phyloP scores from a whole-genome alignment of 2,888 invertebrate species.

The Drosophila formosana region DNA sequence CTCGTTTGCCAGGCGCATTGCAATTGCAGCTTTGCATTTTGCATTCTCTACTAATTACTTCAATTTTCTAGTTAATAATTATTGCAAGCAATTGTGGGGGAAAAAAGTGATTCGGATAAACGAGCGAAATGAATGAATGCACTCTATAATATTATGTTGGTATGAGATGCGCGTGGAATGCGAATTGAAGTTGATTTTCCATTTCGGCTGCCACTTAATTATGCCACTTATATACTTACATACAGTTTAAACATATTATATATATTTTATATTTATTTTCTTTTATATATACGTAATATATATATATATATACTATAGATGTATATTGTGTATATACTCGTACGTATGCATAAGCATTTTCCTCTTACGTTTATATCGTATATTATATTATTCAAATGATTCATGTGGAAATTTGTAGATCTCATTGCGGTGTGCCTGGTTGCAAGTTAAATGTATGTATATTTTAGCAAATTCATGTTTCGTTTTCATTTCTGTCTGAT shows the following conservation, averaged over 20 bases:
- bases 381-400: constrained; percentile 44
- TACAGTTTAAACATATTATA: constrained; percentile 76
- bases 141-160: constrained; percentile 11
- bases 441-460: constrained; percentile 59
- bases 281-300: constrained; percentile 23
- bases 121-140: constrained; percentile 30
- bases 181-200: constrained; percentile 43
- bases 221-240: constrained; percentile 79
- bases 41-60: constrained; percentile 47
- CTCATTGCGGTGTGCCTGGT: constrained; percentile 64
- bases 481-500: constrained; percentile 26
- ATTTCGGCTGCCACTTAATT: constrained; percentile 68
- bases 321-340: constrained; percentile 24
- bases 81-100: constrained; percentile 57
- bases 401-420: constrained; percentile 65
- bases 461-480: constrained; percentile 58
- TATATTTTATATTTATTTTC: constrained; percentile 35
- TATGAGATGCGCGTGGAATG: constrained; percentile 32
- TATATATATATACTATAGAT: constrained; percentile 23
- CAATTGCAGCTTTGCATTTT: constrained; percentile 5
- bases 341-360: constrained; percentile 52
- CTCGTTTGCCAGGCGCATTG: constrained; percentile 34
- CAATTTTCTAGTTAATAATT: constrained; percentile 62
- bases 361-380: constrained; percentile 58
- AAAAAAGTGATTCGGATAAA: constrained; percentile 14